Conservation (phyloP, 2,113 vertebrate genomes). For the Bothrops jararaca region DNA sequence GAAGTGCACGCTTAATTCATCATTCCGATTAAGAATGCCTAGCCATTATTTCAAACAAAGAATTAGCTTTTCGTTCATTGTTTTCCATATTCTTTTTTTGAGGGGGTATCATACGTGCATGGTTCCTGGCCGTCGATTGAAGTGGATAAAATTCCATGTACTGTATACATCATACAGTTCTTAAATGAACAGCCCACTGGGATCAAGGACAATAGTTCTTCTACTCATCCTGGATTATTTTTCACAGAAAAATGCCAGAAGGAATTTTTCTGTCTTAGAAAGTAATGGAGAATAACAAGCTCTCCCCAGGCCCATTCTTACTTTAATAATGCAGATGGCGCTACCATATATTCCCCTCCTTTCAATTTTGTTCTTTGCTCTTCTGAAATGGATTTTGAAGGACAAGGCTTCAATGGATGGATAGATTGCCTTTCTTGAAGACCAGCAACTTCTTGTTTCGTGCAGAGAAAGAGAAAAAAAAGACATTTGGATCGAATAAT, state of each 20-base stretch:
- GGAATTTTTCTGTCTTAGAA: too few species aligned
- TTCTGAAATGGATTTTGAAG: too few species aligned
- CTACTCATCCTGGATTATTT: neutral
- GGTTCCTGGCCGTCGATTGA: neutral
- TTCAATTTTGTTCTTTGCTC: too few species aligned
- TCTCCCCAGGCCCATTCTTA: too few species aligned
- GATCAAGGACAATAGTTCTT: neutral
- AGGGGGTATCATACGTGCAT: neutral
- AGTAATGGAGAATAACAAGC: too few species aligned
- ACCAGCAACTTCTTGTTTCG: too few species aligned
- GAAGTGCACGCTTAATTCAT: neutral
- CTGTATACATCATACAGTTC: neutral
- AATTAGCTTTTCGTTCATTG: neutral
- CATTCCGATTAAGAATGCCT: neutral
- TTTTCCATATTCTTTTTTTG: neutral
- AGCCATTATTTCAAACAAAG: neutral
- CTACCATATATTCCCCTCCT: too few species aligned
- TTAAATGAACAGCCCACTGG: neutral
- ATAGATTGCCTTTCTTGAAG: too few species aligned
- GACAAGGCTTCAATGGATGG: too few species aligned
- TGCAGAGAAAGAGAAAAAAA: too few species aligned
- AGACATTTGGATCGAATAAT: too few species aligned
- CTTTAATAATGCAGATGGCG: too few species aligned
- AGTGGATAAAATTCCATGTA: neutral
- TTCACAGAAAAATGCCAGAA: neutral